Evolutionary conservation across 1,140 invertebrate genomes (phyloP).

Genomic region (Drosophila tsacasi): DNA sequence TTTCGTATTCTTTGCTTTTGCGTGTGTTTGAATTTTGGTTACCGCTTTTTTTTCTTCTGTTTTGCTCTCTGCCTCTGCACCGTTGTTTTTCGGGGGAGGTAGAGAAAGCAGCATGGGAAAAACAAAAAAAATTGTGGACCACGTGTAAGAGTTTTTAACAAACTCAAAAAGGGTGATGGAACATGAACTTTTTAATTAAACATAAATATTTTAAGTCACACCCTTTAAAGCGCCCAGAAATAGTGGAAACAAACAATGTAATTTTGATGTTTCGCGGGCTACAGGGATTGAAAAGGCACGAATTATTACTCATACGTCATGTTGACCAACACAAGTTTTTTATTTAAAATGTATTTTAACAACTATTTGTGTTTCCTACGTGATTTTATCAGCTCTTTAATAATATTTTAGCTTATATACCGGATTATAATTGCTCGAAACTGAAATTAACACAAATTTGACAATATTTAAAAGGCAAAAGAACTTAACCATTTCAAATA

Average conservation of each 20-base stretch:
- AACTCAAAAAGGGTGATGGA: neutral
- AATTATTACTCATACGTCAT: slow-evolving; percentile 2
- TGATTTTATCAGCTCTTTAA: neutral
- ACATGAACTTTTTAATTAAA: slow-evolving; percentile 24
- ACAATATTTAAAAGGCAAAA: neutral
- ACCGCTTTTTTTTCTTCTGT: slow-evolving; percentile 45
- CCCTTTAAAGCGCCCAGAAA: neutral
- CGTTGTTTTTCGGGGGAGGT: slow-evolving; percentile 11
- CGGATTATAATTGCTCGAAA: neutral
- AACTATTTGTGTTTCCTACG: neutral
- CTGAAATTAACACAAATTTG: neutral
- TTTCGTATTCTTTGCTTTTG: slow-evolving; percentile 42
- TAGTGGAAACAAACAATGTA: neutral
- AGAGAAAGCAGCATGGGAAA: neutral
- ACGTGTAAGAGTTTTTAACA: slow-evolving; percentile 12
- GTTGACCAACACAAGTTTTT: neutral
- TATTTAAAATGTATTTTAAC: neutral
- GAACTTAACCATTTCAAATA: neutral
- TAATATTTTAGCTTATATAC: neutral
- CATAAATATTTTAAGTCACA: slow-evolving; percentile 16
- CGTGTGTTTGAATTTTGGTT: slow-evolving; percentile 56
- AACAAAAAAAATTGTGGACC: neutral
- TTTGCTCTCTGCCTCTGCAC: slow-evolving; percentile 24
- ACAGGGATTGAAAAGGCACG: neutral
- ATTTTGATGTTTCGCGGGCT: neutral